Base-by-base conservation (phyloP, 2,113 vertebrate species). In the Piaya cayana region DNA sequence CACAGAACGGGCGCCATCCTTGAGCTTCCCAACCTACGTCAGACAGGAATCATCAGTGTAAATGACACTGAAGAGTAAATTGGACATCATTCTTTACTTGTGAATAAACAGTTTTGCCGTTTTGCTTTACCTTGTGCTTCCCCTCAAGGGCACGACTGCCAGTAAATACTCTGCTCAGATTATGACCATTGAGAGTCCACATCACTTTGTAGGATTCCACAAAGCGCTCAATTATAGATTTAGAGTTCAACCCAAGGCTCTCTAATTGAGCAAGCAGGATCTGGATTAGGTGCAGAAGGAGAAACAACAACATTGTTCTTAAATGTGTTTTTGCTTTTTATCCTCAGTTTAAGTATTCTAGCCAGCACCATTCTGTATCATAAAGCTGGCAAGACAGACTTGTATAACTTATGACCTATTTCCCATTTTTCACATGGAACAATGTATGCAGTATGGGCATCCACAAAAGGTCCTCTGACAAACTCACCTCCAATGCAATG, bases 121-220 rank as follows among this genome's bases (percentile, higher is more conserved):
- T 69, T 18, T 74, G 27, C 34, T 91, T 89, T 97, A 98, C 98
- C 98, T 98, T 98, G 76, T 98, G 97, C 93, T 98, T 98, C 18
- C 98, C 98, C 74, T 98, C 98, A 47, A 98, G 82, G 64, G 98
- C 98, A 86, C 98, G 97, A 92, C 82, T 98, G 82, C 98, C 98
- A 12, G 98, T 98, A 93, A 98, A 98, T 37, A 98, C 98, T 95
- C 97, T 98, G 95, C 98, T 98, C 43, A 98, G 90, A 79, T 97
- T 98, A 72, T 98, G 98, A 67, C 98, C 98, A 3, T 97, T 98
- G 70, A 98, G 94, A 59, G 96, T 95, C 98, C 98, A 98, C 98
- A 98, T 98, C 78, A 92, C 96, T 93, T 96, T 98, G 95, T 98
- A 98, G 59, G 97, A 96, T 93, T 98, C 98, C 90, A 95, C 96